Conservation (phyloP, 2,113 vertebrate genomes). For the Litocranius walleri region DNA sequence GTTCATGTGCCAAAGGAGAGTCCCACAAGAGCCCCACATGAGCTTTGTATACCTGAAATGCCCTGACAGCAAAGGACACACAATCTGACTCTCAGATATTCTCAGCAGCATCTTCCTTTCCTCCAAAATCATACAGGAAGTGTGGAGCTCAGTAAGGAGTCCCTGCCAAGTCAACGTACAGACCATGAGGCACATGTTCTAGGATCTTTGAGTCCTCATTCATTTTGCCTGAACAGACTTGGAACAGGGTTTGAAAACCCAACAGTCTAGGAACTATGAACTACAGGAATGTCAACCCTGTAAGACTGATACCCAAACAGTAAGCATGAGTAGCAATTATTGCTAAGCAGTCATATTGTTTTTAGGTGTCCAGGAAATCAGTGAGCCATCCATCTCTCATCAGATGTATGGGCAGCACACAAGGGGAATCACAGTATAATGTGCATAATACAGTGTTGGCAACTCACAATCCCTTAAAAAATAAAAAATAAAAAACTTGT, state of each 20-base stretch:
- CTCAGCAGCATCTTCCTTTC: not conserved
- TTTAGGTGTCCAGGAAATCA: not conserved
- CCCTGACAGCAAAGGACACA: not conserved
- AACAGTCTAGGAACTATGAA: not conserved
- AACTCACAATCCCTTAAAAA: not conserved
- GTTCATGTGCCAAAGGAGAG: not conserved
- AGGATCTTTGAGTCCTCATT: not conserved
- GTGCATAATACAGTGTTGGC: not conserved
- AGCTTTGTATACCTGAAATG: not conserved
- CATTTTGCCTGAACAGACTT: not conserved
- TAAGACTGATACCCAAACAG: not conserved
- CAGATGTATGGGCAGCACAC: not conserved
- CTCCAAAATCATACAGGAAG: not conserved
- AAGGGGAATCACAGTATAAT: not conserved
- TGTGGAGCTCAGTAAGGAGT: not conserved
- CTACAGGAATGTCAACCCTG: not conserved
- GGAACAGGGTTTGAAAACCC: not conserved
- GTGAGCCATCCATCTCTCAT: not conserved
- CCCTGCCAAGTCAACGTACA: not conserved
- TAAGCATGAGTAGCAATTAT: not conserved
- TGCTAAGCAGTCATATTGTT: not conserved
- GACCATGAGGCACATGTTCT: not conserved
- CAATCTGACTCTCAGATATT: not conserved
- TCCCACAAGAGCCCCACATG: too few relatives aligned
- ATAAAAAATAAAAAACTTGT: not conserved